Evolutionary conservation across 2,113 vertebrate species (phyloP).

Genomic region (Apaloderma vittatum): DNA sequence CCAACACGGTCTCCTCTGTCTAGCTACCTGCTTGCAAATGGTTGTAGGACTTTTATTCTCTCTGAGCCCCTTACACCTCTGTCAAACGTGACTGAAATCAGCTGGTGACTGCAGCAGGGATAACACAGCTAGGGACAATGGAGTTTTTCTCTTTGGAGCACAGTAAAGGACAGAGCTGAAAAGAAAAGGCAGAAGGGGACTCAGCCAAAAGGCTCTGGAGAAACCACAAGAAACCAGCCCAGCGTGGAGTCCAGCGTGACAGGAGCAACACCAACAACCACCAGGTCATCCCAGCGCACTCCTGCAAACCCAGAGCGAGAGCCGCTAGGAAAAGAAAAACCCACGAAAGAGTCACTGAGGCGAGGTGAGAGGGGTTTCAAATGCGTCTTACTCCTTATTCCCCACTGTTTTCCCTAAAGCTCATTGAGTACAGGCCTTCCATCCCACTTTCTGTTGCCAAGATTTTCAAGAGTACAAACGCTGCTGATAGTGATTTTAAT

Average conservation of each 20-base stretch:
- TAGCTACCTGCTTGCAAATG: background rate
- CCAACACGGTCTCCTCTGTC: background rate
- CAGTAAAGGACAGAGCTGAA: constrained; percentile 63
- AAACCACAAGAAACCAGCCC: background rate
- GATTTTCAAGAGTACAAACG: background rate
- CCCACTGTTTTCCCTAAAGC: background rate
- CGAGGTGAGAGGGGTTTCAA: constrained; percentile 46
- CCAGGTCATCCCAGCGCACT: background rate
- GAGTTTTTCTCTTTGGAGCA: background rate
- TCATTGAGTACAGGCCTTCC: background rate
- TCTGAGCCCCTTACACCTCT: background rate
- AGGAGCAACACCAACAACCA: background rate
- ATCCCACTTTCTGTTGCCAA: background rate
- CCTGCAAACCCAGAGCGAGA: background rate
- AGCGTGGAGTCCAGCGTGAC: background rate
- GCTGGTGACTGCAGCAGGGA: background rate
- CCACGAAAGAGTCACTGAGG: constrained; percentile 22
- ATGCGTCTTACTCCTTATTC: background rate
- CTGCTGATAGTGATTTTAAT: background rate
- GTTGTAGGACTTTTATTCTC: background rate
- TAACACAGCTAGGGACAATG: background rate
- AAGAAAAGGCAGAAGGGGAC: constrained; percentile 52
- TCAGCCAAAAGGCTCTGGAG: constrained; percentile 25
- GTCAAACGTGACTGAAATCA: background rate
- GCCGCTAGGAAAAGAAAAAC: constrained; percentile 11